Evolutionary conservation across 2,113 vertebrate species (phyloP).

Genomic region (Colistium nudipinnis): DNA sequence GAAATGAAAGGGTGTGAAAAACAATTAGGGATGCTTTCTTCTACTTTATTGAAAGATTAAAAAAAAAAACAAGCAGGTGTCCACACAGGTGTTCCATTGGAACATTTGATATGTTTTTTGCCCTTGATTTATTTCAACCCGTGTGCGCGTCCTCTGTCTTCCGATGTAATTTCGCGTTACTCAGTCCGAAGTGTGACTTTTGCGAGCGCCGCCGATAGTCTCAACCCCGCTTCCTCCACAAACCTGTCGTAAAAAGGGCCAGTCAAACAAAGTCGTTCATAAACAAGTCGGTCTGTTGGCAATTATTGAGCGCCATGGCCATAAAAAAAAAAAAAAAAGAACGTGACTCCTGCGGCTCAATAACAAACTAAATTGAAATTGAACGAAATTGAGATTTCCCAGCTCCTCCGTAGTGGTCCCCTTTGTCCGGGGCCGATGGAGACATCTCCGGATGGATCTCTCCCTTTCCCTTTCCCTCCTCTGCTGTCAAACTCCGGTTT

Average conservation of each 20-base stretch:
- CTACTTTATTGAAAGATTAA: not conserved
- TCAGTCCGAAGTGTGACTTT: not conserved
- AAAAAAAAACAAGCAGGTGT: not conserved
- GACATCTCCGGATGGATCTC: conserved; percentile 38
- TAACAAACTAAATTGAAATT: not conserved
- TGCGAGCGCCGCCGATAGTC: not conserved
- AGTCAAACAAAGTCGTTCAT: not conserved
- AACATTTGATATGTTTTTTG: too few species aligned
- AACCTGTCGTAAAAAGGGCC: not conserved
- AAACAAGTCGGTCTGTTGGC: not conserved
- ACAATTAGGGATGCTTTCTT: conserved; percentile 49
- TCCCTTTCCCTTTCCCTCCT: conserved; percentile 3
- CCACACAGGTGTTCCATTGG: conserved; percentile 20
- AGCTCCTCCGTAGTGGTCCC: not conserved
- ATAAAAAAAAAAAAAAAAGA: not conserved
- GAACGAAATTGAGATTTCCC: not conserved
- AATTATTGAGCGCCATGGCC: not conserved
- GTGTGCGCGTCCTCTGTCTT: not conserved
- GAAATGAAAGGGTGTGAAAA: conserved; percentile 40
- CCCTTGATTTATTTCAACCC: too few species aligned
- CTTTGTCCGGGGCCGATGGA: conserved; percentile 32
- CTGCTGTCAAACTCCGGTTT: conserved; percentile 60
- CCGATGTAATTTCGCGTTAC: not conserved
- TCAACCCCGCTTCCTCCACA: not conserved
- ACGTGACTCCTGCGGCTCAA: not conserved